Evolutionary conservation across 2,113 vertebrate genomes (phyloP), one percentile per base, ranked within the genome.

Genomic region (Telmatochromis sp.): DNA sequence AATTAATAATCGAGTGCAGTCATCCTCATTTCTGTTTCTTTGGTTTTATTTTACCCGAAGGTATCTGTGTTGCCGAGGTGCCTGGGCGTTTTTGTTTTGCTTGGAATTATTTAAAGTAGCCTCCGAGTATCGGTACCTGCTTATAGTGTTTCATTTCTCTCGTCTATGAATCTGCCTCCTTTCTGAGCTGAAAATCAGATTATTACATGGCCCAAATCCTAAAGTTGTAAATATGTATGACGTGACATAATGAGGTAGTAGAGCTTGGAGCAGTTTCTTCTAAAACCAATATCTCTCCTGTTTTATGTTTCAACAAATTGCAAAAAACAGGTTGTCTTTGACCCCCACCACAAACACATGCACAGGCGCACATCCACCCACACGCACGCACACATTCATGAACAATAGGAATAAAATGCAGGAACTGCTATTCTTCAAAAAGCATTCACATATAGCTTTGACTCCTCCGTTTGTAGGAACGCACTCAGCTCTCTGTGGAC

Each of bases 221-320:
- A 49, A 63, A 88, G n/a, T 12, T 21, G 89, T 90, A 87, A 88
- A 91, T 85, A 89, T 89, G 85, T 82, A 73, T 88, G 80, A 87
- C 21, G 33, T 28, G 7, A 49, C 33, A 85, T 85, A 83, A 82
- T 78, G 73, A 92, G 68, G 55, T 23, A 86, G 55, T 37, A 33
- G 21, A 80, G 85, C 85, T 89, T 1, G 14, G 26, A 88, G 80
- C 80, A 19, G 4, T 57, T 80, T 85, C 85, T 58, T 40, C 49
- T 45, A 81, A 86, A 89, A 84, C 40, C 78, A 86, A 63, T 73
- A 80, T 73, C 60, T 80, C 17, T 70, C 26, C 14, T 75, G 23
- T 68, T 60, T 78, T 63, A 54, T 9, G 2, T 37, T 19, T 37
- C 13, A 78, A 89, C 58, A 49, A 85, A 80, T 12, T 70, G 11